A percentile compares a stretch with the other conserved stretches of the same genome.
Evolutionary conservation across 2,797 vertebrate genomes (phyloP).

Genomic region (Limosa lapponica): DNA sequence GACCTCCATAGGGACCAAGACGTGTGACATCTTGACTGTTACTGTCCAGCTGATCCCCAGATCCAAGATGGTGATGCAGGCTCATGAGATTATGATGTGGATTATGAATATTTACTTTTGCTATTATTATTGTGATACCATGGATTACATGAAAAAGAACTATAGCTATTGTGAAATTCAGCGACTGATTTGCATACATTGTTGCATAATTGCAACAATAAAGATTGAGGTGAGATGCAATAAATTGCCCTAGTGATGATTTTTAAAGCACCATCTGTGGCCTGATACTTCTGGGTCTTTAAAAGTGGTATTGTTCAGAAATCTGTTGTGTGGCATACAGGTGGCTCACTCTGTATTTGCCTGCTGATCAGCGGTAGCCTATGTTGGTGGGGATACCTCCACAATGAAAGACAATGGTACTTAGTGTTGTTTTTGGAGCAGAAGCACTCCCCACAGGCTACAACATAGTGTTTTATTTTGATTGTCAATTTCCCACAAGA

Average conservation of each 20-base stretch:
- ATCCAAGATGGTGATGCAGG: not conserved
- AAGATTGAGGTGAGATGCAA: not conserved
- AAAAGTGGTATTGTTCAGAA: not conserved
- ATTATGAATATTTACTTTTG: not conserved
- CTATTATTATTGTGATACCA: not conserved
- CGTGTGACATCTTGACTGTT: not conserved
- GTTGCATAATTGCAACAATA: not conserved
- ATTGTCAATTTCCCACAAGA: slow-evolving; percentile 12
- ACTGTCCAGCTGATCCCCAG: not conserved
- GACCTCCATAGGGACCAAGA: not conserved
- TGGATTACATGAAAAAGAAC: not conserved
- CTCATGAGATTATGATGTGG: not conserved
- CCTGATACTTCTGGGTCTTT: not conserved
- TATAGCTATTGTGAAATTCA: not conserved
- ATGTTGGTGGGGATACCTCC: not conserved
- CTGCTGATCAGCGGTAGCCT: not conserved
- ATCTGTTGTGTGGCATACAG: not conserved
- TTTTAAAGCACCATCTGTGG: slow-evolving; percentile 43
- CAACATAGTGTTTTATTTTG: not conserved
- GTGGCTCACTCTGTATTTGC: not conserved
- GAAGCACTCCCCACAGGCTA: not conserved
- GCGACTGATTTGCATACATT: not conserved
- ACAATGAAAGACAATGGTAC: not conserved
- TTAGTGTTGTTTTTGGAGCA: not conserved
- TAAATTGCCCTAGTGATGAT: not conserved